phyloP scores from a whole-genome alignment of 2,113 vertebrate genomes.

The Thunnus thynnus region DNA sequence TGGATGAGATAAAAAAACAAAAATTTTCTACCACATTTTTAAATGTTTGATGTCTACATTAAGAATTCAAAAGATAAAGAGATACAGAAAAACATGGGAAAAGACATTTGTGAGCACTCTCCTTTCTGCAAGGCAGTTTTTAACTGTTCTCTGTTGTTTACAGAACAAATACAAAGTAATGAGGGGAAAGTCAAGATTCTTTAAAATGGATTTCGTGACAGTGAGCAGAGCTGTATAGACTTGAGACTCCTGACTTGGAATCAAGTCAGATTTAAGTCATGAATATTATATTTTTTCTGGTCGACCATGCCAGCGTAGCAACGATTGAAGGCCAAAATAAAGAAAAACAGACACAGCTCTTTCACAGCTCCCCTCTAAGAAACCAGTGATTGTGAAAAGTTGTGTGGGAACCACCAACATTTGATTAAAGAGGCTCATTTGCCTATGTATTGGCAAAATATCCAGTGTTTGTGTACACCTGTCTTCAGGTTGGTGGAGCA shows the following conservation, averaged over 20 bases:
- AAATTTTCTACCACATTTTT: background rate
- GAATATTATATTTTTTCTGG: too few relatives aligned
- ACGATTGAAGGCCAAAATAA: background rate
- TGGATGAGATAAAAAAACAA: too few relatives aligned
- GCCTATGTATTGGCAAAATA: conserved; percentile 77
- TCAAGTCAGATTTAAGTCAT: background rate
- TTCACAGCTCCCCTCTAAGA: background rate
- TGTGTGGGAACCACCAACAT: conserved; percentile 37
- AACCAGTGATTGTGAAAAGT: conserved; percentile 7
- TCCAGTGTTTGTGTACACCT: conserved; percentile 76
- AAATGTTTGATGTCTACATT: background rate
- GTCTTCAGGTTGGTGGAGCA: conserved; percentile 55
- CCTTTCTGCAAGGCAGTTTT: background rate
- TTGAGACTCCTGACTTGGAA: background rate
- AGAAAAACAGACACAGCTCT: background rate
- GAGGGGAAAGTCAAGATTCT: background rate
- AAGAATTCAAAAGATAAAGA: background rate
- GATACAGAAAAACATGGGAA: background rate
- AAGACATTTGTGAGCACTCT: background rate
- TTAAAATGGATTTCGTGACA: background rate
- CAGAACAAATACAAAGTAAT: background rate
- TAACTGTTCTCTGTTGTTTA: background rate
- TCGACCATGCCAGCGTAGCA: background rate
- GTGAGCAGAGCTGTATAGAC: background rate
- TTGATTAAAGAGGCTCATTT: conserved; percentile 68